Conservation (phyloP, 2,113 vertebrate species). For the Paramisgurnus dabryanus region DNA sequence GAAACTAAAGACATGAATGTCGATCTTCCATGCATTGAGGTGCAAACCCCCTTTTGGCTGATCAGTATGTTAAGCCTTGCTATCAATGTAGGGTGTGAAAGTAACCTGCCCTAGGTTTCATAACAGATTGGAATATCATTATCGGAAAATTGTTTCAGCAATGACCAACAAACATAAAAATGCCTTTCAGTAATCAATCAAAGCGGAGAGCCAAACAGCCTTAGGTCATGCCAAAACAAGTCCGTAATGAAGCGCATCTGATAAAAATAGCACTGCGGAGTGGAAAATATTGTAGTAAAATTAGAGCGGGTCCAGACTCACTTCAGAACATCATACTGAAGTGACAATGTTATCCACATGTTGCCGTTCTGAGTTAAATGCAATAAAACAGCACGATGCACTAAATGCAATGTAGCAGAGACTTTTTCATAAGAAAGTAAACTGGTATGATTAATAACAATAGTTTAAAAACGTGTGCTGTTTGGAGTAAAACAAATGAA, state of each 20-base stretch:
- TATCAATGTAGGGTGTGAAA: slow-evolving; percentile 21
- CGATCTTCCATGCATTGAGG: slow-evolving; percentile 6
- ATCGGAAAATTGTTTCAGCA: slow-evolving; percentile 13
- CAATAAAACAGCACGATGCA: neutral
- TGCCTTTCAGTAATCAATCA: slow-evolving; percentile 18
- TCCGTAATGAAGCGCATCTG: slow-evolving; percentile 26
- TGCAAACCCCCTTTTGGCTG: slow-evolving; percentile 9
- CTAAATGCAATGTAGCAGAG: neutral
- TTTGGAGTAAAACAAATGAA: too few relatives aligned
- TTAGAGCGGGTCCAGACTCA: slow-evolving; percentile 15
- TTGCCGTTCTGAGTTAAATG: neutral
- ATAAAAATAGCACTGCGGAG: slow-evolving; percentile 35
- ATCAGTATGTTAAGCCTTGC: slow-evolving; percentile 7
- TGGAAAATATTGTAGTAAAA: slow-evolving; percentile 32
- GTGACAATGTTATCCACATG: neutral
- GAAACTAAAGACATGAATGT: slow-evolving; percentile 28
- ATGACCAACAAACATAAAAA: slow-evolving; percentile 34
- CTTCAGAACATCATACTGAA: slow-evolving; percentile 7
- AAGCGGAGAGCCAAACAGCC: slow-evolving; percentile 16
- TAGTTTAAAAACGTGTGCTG: too few relatives aligned
- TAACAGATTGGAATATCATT: slow-evolving; percentile 1
- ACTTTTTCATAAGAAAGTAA: neutral
- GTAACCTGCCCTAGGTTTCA: slow-evolving; percentile 8
- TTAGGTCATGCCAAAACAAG: slow-evolving; percentile 37
- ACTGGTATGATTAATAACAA: too few relatives aligned